Conservation (phyloP, 2,113 vertebrate species). For the Chaetops frenatus region DNA sequence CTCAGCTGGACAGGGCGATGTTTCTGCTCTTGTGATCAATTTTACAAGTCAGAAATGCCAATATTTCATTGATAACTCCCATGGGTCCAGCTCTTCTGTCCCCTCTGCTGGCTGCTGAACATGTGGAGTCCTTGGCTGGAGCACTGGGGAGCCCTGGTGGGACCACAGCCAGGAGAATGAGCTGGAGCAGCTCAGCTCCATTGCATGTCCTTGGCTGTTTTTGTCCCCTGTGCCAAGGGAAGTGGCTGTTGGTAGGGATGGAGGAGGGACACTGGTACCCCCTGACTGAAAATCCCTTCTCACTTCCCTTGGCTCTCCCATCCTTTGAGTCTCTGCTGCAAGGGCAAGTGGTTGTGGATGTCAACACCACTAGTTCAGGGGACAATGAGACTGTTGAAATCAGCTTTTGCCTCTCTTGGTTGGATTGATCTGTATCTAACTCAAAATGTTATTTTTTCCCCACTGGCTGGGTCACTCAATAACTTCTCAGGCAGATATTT, state of each 20-base stretch:
- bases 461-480: background rate
- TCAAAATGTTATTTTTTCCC: background rate
- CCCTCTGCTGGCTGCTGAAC: background rate
- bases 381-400: background rate
- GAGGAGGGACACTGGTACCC: background rate
- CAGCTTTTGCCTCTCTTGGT: background rate
- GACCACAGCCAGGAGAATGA: background rate
- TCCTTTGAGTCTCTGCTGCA: background rate
- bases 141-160: fast-evolving
- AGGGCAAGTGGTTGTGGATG: background rate
- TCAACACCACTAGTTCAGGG: background rate
- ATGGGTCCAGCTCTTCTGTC: background rate
- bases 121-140: fast-evolving
- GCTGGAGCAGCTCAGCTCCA: background rate
- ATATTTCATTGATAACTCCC: fast-evolving
- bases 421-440: background rate
- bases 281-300: background rate
- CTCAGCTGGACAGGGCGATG: background rate
- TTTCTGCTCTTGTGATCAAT: background rate
- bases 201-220: fast-evolving
- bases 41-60: background rate
- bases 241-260: background rate
- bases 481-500: background rate
- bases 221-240: background rate
- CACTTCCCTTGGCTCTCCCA: fast-evolving